phyloP scores from a whole-genome alignment of 37 sponge, comb jelly and placozoan species.

The Beroe forskalii region DNA sequence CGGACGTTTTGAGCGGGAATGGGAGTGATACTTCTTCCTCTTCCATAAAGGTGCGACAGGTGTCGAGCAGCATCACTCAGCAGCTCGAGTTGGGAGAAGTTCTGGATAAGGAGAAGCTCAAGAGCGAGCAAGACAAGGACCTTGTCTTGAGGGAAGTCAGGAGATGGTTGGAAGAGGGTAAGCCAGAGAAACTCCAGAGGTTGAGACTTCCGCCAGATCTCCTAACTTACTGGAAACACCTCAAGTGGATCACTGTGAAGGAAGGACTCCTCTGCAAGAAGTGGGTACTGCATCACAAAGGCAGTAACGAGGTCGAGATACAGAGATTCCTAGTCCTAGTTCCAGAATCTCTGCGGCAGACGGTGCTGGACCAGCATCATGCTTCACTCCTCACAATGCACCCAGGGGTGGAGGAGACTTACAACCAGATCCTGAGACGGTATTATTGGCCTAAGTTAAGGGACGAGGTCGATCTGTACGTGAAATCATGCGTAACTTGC shows the following conservation, averaged over 20 bases:
- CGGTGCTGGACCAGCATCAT: constrained; percentile 26
- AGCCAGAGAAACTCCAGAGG: neutral
- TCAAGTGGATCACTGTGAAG: neutral
- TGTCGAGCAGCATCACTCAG: neutral
- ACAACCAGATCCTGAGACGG: neutral
- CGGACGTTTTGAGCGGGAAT: neutral
- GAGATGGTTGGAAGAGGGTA: neutral
- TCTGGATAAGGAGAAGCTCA: constrained; percentile 23
- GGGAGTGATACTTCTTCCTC: neutral
- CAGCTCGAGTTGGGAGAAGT: neutral
- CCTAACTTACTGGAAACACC: constrained; percentile 6
- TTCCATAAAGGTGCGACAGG: neutral
- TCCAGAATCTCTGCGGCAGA: constrained; percentile 14
- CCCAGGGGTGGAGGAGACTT: constrained; percentile 32
- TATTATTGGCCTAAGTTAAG: constrained; percentile 30
- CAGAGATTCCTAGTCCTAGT: constrained; percentile 12
- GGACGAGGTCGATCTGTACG: constrained; percentile 26
- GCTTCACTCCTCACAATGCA: constrained; percentile 13
- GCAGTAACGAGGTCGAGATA: constrained; percentile 22
- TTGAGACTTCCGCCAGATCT: constrained; percentile 35
- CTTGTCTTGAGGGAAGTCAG: constrained; percentile 37
- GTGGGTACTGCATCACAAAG: constrained; percentile 11
- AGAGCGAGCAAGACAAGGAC: neutral
- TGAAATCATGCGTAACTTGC: constrained; percentile 39
- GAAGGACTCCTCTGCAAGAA: constrained; percentile 8